These are phyloP conservation scores for Cerceris ruficornis DNA, from an alignment of 2,888 invertebrate species.

Conservation along the genomic window DNA sequence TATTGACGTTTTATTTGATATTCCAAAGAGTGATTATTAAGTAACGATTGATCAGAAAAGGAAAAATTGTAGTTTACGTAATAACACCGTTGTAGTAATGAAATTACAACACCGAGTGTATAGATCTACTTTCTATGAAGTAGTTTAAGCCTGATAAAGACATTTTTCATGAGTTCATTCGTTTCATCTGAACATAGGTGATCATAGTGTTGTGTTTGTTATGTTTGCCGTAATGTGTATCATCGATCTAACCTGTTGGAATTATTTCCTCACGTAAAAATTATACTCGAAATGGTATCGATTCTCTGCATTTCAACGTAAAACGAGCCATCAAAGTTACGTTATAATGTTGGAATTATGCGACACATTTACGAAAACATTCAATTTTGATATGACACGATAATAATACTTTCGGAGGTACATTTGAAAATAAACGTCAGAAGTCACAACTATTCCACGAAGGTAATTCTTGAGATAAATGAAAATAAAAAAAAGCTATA, in stretches of 20 bases:
- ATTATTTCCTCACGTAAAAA: conserved; percentile 11
- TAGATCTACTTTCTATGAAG: not conserved
- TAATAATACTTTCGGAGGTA: not conserved
- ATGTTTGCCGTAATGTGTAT: conserved; percentile 19
- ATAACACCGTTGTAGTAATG: not conserved
- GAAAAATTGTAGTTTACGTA: not conserved
- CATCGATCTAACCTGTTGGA: conserved; percentile 20
- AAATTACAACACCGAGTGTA: not conserved
- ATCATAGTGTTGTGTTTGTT: not conserved
- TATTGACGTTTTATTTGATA: no score
- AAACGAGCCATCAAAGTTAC: conserved; percentile 1
- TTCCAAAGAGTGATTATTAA: no score
- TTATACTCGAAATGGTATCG: not conserved
- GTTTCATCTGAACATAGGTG: no score
- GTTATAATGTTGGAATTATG: not conserved
- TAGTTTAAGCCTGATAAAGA: not conserved
- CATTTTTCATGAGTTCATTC: not conserved
- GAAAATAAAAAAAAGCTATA: not conserved
- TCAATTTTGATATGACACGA: not conserved
- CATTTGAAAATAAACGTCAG: conserved; percentile 10
- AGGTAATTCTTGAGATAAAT: conserved; percentile 20
- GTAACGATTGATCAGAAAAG: no score
- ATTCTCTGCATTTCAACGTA: conserved; percentile 4
- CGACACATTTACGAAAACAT: not conserved
- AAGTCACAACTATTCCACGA: conserved; percentile 3